Evolutionary conservation across 2,797 vertebrate genomes (phyloP).

Genomic region (Pseudochaenichthys georgianus): DNA sequence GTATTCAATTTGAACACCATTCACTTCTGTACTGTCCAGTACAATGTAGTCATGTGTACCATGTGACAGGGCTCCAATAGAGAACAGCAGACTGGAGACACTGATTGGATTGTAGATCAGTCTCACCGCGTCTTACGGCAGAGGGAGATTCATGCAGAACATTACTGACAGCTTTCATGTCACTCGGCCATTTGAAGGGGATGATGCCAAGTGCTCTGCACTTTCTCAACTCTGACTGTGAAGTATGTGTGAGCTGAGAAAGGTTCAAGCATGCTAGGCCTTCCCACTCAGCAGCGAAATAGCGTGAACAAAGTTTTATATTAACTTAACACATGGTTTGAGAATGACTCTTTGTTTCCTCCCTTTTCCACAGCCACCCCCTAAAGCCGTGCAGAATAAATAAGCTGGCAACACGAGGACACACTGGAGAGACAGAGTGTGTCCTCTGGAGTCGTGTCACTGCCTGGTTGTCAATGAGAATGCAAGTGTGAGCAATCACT

Average conservation of each 20-base stretch:
- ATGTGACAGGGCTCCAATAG: neutral
- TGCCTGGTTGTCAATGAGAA: slow-evolving; percentile 74
- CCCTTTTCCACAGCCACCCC: slow-evolving; percentile 75
- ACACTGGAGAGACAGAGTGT: slow-evolving; percentile 74
- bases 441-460: slow-evolving; percentile 77
- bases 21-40: neutral
- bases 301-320: slow-evolving; percentile 61
- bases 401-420: slow-evolving; percentile 79
- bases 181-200: slow-evolving; percentile 36
- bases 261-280: slow-evolving; percentile 41
- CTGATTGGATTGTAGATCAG: slow-evolving; percentile 8
- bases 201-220: slow-evolving; percentile 72
- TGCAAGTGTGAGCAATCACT: slow-evolving; percentile 86
- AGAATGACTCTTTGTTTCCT: slow-evolving; percentile 83
- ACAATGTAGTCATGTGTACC: neutral
- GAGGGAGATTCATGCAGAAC: slow-evolving; percentile 32
- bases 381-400: slow-evolving; percentile 83
- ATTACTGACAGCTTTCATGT: slow-evolving; percentile 42
- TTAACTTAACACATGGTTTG: slow-evolving; percentile 74
- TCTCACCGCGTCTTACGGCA: slow-evolving; percentile 21
- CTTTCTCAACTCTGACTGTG: slow-evolving; percentile 63
- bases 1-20: neutral
- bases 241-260: slow-evolving; percentile 49
- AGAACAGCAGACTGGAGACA: neutral
- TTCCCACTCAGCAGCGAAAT: slow-evolving; percentile 55